These are phyloP conservation scores for Microcaecilia unicolor DNA, from an alignment of 2,797 vertebrate species.

Conservation along the genomic window DNA sequence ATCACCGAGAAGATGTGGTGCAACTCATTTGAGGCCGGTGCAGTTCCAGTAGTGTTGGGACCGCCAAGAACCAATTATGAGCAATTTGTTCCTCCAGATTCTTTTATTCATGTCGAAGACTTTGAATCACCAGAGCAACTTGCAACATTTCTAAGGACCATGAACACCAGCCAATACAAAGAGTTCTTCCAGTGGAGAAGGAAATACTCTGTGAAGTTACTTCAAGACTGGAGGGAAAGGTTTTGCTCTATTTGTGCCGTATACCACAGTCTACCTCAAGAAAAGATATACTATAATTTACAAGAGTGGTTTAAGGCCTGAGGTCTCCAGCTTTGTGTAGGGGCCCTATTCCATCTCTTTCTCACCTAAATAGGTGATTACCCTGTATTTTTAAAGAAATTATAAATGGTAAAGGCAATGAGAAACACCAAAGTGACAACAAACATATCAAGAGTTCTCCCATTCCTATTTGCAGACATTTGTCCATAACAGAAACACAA, in stretches of 20 bases:
- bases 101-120: slow-evolving; percentile 81
- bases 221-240: slow-evolving; percentile 70
- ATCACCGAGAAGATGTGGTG: slow-evolving; percentile 93
- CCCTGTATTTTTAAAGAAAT: no score
- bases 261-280: slow-evolving; percentile 41
- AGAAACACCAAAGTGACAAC: no score
- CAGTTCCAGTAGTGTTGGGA: slow-evolving; percentile 80
- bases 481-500: no score
- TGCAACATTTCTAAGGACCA: slow-evolving; percentile 50
- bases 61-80: slow-evolving; percentile 64
- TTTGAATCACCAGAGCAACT: slow-evolving; percentile 63
- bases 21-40: slow-evolving; percentile 63
- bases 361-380: no score
- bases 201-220: slow-evolving; percentile 50
- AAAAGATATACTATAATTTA: slow-evolving; percentile 56
- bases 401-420: no score
- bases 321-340: no score
- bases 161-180: slow-evolving; percentile 58
- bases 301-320: slow-evolving; percentile 51
- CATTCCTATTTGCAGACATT: no score
- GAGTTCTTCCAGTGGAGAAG: slow-evolving; percentile 68
- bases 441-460: no score
- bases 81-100: slow-evolving; percentile 58
- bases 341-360: no score
- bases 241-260: slow-evolving; percentile 69